phyloP scores from a whole-genome alignment of 2,113 vertebrate genomes.

The Glaucomys volans region DNA sequence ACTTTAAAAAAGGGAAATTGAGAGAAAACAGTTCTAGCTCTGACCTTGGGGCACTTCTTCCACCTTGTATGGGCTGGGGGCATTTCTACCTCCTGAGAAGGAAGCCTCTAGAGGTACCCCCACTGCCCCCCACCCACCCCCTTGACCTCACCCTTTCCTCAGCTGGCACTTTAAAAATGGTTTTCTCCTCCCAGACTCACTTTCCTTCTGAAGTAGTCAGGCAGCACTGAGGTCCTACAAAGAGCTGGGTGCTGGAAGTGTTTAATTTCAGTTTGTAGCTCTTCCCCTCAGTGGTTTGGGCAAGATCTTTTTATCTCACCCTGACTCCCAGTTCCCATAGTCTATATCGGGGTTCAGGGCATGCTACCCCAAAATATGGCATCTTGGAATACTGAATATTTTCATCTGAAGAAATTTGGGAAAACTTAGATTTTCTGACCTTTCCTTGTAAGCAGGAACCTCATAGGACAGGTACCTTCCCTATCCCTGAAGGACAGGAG shows the following conservation, averaged over 20 bases:
- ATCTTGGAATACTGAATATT: not conserved
- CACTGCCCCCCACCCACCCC: no score
- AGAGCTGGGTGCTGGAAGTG: not conserved
- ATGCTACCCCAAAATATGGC: not conserved
- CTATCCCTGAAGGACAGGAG: not conserved
- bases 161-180: not conserved
- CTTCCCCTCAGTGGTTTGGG: not conserved
- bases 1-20: slow-evolving; percentile 14
- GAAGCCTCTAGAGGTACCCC: not conserved
- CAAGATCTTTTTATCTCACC: not conserved
- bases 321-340: not conserved
- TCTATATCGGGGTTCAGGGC: not conserved
- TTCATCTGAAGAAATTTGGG: not conserved
- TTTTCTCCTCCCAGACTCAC: not conserved
- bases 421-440: not conserved
- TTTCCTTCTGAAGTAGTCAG: not conserved
- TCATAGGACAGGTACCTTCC: not conserved
- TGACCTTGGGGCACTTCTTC: not conserved
- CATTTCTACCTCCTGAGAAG: not conserved
- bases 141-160: not conserved
- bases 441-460: not conserved
- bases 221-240: not conserved
- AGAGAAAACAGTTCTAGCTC: not conserved
- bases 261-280: not conserved
- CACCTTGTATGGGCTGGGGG: not conserved